phyloP scores from a whole-genome alignment of 1,140 invertebrate species.

The Micrasema minimum region DNA sequence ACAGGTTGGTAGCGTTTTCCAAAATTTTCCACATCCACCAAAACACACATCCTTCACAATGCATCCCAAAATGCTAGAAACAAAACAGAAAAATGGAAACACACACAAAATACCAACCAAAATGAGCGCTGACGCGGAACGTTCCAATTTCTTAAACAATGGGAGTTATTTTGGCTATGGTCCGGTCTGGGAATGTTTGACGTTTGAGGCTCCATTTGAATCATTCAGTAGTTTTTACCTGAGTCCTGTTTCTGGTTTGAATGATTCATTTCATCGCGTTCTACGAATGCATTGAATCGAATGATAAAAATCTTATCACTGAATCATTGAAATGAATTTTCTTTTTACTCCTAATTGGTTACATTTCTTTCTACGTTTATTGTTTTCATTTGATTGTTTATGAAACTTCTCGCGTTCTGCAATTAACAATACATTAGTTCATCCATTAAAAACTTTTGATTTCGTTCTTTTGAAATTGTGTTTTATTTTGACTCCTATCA shows the following conservation, averaged over 20 bases:
- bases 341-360: too few species aligned
- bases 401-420: too few species aligned
- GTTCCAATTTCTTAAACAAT: slow-evolving; percentile 50
- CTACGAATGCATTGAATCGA: too few species aligned
- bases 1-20: slow-evolving; percentile 27
- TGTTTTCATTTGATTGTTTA: too few species aligned
- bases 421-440: too few species aligned
- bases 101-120: slow-evolving; percentile 29
- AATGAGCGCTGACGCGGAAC: slow-evolving; percentile 38
- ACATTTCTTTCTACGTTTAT: too few species aligned
- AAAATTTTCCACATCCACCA: slow-evolving; percentile 45
- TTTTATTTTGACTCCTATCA: slow-evolving; percentile 13
- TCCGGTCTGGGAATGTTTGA: slow-evolving; percentile 49
- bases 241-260: slow-evolving; percentile 11
- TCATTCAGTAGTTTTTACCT: slow-evolving; percentile 47
- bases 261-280: too few species aligned
- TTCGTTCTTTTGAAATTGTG: not conserved
- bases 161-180: slow-evolving; percentile 45
- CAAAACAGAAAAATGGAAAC: slow-evolving; percentile 16
- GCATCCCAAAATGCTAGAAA: slow-evolving; percentile 33
- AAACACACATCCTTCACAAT: slow-evolving; percentile 42
- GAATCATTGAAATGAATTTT: too few species aligned
- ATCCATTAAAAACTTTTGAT: too few species aligned
- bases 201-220: slow-evolving; percentile 42
- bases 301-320: too few species aligned